Base-by-base conservation (phyloP, 1,140 invertebrate species). In the Lasioglossum baleicum region DNA sequence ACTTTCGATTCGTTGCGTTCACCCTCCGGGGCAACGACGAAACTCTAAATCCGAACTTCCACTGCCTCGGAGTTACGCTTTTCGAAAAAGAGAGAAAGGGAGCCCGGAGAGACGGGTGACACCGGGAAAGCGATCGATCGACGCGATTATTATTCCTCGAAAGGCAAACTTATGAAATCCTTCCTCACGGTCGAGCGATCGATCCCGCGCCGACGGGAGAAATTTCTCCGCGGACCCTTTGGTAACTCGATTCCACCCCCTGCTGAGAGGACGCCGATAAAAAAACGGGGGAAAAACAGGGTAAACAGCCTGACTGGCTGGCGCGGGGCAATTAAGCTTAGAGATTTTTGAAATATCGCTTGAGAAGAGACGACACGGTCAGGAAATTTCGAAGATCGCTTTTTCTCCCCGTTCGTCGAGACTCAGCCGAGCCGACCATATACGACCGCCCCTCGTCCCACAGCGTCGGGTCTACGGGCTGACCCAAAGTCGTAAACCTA, bases 401-500 rank as follows among this genome's bases (percentile, higher is more conserved):
- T 35, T 61, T 58, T 44, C 56, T n/a, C 31, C 48, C 44, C 61
- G n/a, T 22, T 31, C 11, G 1, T 65, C 58, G 15, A 0, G 10
- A 13, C 2, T 11, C 44, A 3, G 11, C 8, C 44, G 8, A 1
- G 1, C 15, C 15, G 7, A 15, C 22, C 26, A 3, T 51, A 17
- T 0, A 5, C 31, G 0, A 7, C 22, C 1, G 15, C 6, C n/a
- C 44, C 44, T 68, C 60, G 17, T 58, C 44, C 20, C 31, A 58
- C 67, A 13, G n/a, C 17, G 71, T 17, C 17, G 71, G 66, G 58
- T 67, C 71, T 58, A 44, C 69, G 67, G 58, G 15, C 15, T 35
- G 40, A 66, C 48, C 74, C 65, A 69, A 42, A 86, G 80, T 86
- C 82, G 78, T 83, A 83, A 85, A 83, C 83, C 73, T 17, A 64